Evolutionary conservation across 2,113 vertebrate genomes (phyloP).

Genomic region (Ictalurus punctatus): DNA sequence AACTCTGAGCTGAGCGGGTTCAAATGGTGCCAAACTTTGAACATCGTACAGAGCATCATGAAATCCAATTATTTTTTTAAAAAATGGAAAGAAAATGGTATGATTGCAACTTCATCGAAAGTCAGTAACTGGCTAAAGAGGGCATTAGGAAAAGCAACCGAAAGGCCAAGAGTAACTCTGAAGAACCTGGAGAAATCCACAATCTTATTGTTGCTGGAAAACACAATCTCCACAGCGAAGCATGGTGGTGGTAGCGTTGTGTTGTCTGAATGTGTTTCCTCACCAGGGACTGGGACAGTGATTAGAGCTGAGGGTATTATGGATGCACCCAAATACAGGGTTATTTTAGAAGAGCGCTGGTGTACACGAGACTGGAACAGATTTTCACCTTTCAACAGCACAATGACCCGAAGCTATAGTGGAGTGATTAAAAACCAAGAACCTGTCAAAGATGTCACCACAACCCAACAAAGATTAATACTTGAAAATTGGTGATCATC

Average conservation of each 20-base stretch:
- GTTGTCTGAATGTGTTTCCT: neutral
- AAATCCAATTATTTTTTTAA: neutral
- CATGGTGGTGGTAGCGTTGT: neutral
- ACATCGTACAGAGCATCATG: neutral
- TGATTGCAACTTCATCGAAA: neutral
- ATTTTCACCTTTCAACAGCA: neutral
- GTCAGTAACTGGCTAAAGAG: neutral
- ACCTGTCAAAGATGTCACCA: neutral
- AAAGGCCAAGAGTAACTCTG: neutral
- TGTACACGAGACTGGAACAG: neutral
- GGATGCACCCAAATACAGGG: neutral
- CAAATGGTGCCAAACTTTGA: neutral
- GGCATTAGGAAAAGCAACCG: neutral
- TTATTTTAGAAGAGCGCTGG: neutral
- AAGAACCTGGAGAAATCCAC: neutral
- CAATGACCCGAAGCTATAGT: neutral
- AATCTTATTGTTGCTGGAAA: neutral
- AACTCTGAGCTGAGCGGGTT: neutral
- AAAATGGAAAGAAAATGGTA: neutral
- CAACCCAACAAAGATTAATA: neutral
- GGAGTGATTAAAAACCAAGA: neutral
- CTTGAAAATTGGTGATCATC: neutral
- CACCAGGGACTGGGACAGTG: neutral
- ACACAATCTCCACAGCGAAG: neutral
- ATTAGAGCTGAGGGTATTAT: neutral